phyloP scores from a whole-genome alignment of 1,140 invertebrate species.

The Orchestia grillus region DNA sequence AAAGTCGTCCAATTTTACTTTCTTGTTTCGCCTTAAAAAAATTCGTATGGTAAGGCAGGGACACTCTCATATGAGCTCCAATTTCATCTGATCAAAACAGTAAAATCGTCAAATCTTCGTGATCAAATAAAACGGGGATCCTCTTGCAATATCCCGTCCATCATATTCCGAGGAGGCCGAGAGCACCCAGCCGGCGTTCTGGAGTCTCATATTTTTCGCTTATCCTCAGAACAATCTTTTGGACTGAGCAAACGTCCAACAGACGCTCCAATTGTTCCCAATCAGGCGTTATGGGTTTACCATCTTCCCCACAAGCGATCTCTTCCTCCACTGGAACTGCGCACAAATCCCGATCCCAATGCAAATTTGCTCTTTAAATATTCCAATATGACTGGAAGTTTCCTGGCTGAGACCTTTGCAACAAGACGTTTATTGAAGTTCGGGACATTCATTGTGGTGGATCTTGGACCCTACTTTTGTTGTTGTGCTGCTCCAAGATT shows the following conservation, averaged over 20 bases:
- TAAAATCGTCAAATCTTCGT: constrained; percentile 53
- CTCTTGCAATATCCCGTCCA: constrained; percentile 46
- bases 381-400: constrained; percentile 54
- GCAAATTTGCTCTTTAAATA: constrained; percentile 57
- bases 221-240: constrained; percentile 47
- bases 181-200: constrained; percentile 1
- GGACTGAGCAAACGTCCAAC: constrained; percentile 50
- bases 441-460: constrained; percentile 35
- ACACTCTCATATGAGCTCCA: constrained; percentile 39
- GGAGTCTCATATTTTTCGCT: constrained; percentile 45
- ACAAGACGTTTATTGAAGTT: constrained; percentile 50
- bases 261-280: constrained; percentile 55
- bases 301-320: constrained; percentile 52
- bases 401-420: constrained; percentile 36
- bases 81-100: constrained; percentile 52
- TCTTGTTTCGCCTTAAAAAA: not conserved
- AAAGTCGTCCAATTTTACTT: not conserved
- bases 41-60: not conserved
- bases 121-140: constrained; percentile 52
- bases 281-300: constrained; percentile 56
- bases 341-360: constrained; percentile 50
- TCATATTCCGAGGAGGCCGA: constrained; percentile 33
- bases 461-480: constrained; percentile 44
- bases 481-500: constrained; percentile 38
- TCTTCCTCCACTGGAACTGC: constrained; percentile 28